Percentiles rank a stretch among this genome's conserved stretches.
Conservation (phyloP, 2,797 vertebrate genomes). For the Gymnopithys bicolor region DNA sequence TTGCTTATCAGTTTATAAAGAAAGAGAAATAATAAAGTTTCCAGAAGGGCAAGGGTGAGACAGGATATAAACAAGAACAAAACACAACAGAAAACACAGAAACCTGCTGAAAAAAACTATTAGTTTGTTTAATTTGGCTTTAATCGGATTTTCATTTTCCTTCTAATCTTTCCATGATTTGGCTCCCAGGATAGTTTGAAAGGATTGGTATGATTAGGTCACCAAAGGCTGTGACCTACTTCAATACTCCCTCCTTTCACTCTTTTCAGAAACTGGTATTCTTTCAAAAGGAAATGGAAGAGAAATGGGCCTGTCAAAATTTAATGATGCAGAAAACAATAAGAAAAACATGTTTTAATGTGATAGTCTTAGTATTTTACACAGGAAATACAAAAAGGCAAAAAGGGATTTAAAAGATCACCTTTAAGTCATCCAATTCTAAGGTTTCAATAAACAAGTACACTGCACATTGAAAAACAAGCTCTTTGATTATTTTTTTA, state of each 20-base stretch:
- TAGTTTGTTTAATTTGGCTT: not conserved
- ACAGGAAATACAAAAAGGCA: not conserved
- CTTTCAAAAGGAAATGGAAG: not conserved
- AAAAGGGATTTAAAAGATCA: conserved; percentile 22
- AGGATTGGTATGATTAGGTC: not conserved
- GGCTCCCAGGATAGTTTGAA: not conserved
- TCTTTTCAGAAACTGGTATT: not conserved
- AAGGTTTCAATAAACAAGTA: conserved; percentile 59
- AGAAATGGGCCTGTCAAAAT: not conserved
- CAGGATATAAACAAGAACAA: not conserved
- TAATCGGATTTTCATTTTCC: not conserved
- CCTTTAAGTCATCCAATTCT: conserved; percentile 26
- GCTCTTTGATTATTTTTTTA: conserved; percentile 65
- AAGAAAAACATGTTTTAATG: conserved; percentile 15
- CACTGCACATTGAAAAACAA: conserved; percentile 33
- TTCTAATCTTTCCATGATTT: not conserved
- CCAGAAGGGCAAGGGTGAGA: not conserved
- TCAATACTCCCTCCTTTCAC: not conserved
- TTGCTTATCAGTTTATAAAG: not conserved
- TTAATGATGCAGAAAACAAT: conserved; percentile 32
- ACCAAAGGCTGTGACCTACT: not conserved
- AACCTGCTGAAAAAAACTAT: not conserved
- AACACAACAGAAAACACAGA: not conserved
- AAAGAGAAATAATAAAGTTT: not conserved
- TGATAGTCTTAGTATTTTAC: conserved; percentile 3